Base-by-base conservation (phyloP, 2,113 vertebrate species). In the Myiozetetes cayanensis region DNA sequence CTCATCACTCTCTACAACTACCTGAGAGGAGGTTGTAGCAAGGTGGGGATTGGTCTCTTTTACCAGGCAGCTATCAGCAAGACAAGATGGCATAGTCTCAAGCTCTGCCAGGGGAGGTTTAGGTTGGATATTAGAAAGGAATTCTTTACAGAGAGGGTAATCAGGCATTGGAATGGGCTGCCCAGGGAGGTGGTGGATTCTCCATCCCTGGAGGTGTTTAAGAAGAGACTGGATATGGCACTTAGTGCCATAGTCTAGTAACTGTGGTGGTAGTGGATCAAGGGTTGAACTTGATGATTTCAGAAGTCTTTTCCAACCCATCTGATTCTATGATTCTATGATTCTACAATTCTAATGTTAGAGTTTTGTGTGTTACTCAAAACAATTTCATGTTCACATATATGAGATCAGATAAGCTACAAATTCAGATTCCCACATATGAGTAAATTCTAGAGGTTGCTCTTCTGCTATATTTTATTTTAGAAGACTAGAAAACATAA, bases 221-320 rank as follows among this genome's bases (percentile, higher is more conserved):
- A 58, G 43, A 11, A 56, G 72, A 72, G 12, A 20, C 15, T 63
- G 24, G n/a, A 30, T 55, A 10, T 14, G 23, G 15, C 9, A 20
- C 23, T 39, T 4, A 46, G 19, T 62, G 15, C 41, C 56, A 14
- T 17, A 28, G 24, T 62, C n/a, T 63, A 35, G 16, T 79, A 7
- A 15, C 15, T 15, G 6, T 43, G 43, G 43, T 79, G n/a, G 8
- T 55, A 8, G 20, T n/a, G 19, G 23, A 15, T 46, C 2, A 0
- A 10, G 23, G 9, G 9, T 24, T 46, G 28, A 24, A 41, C 16
- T 55, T 0, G 0, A 50, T 43, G 33, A n/a, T 30, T 19, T 66
- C 33, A 23, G 41, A 30, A n/a, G 39, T 41, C 21, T 63, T 87
- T 63, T 47, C n/a, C 49, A 55, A 17, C 24, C 6, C 63, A 55